phyloP scores from a whole-genome alignment of 2,797 vertebrate species.

The Clarias platycephalus region DNA sequence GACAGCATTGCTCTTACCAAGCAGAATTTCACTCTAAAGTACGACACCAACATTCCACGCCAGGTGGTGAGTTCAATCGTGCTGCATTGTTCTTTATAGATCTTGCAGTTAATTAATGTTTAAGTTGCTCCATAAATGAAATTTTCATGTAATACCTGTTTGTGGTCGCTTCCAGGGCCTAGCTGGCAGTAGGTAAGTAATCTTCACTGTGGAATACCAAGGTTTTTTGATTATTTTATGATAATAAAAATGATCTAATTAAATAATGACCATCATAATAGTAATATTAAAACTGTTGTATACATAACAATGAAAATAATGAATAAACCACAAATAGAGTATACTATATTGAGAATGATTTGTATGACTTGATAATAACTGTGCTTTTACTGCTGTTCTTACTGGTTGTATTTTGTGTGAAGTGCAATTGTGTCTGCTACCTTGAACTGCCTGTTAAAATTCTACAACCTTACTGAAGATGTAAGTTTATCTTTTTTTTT shows the following conservation, averaged over 20 bases:
- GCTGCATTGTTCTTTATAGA: neutral
- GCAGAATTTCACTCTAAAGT: slow-evolving; percentile 84
- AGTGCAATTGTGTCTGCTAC: slow-evolving; percentile 83
- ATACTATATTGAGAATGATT: neutral
- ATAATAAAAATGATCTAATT: no score
- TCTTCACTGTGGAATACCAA: neutral
- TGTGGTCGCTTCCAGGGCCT: slow-evolving; percentile 71
- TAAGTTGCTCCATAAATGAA: neutral
- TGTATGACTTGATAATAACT: neutral
- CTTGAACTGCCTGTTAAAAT: slow-evolving; percentile 81
- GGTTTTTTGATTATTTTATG: neutral
- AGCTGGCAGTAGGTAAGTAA: slow-evolving; percentile 81
- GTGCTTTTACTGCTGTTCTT: neutral
- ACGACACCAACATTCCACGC: slow-evolving; percentile 84
- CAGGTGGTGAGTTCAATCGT: slow-evolving; percentile 73
- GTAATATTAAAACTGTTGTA: neutral
- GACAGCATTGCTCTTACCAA: slow-evolving; percentile 80
- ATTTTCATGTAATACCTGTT: slow-evolving; percentile 17
- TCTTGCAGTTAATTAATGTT: neutral
- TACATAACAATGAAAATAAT: neutral
- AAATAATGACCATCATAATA: neutral
- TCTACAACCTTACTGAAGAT: slow-evolving; percentile 81
- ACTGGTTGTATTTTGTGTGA: slow-evolving; percentile 20
- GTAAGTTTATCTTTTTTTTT: slow-evolving; percentile 57
- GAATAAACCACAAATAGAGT: neutral